These are phyloP conservation scores for Magallana nippona DNA, from an alignment of 2,888 invertebrate genomes.

Conservation along the genomic window DNA sequence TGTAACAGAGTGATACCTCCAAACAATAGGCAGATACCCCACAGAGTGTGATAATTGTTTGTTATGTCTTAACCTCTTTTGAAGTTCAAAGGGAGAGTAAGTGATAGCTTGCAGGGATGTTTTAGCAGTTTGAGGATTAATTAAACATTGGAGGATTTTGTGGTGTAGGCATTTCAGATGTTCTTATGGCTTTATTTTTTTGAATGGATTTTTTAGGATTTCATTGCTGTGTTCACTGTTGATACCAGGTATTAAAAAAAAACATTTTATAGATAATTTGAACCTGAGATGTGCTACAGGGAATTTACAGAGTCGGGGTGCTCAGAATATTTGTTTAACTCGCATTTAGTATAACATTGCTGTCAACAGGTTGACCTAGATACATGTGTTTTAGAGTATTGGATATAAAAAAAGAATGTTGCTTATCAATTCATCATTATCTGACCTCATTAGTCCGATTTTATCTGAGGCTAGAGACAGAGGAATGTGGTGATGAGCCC, in stretches of 20 bases:
- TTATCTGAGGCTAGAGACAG: conserved; percentile 1
- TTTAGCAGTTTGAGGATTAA: background rate
- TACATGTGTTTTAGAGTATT: no score
- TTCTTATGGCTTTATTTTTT: background rate
- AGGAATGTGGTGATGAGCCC: background rate
- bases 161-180: background rate
- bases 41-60: conserved; percentile 16
- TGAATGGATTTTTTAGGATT: conserved; percentile 9
- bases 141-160: no score
- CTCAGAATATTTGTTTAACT: no score
- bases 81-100: background rate
- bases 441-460: conserved; percentile 1
- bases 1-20: background rate
- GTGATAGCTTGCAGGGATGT: conserved; percentile 17
- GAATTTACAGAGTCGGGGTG: no score
- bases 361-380: no score
- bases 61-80: background rate
- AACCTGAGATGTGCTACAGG: no score
- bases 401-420: background rate
- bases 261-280: no score
- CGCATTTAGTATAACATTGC: no score
- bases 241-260: no score
- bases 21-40: conserved; percentile 6
- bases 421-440: background rate
- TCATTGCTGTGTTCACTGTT: background rate